Evolutionary conservation across 2,113 vertebrate genomes (phyloP).

Genomic region (Chaetodon auriga): DNA sequence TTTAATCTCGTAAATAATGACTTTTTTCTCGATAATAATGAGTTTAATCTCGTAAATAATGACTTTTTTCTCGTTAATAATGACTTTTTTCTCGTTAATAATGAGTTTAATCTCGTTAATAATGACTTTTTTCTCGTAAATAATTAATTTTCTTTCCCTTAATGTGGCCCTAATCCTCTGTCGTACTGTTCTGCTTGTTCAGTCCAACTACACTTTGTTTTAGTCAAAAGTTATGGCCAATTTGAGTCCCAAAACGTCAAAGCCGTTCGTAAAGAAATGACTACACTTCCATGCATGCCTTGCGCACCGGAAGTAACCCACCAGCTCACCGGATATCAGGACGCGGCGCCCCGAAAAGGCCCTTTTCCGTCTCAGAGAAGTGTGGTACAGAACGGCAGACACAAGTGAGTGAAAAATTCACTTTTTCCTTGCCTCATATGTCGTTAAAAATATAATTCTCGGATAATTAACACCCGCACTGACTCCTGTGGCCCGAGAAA

Average conservation of each 20-base stretch:
- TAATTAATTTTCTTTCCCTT: no score
- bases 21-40: no score
- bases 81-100: no score
- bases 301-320: constrained; percentile 53
- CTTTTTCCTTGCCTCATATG: background rate
- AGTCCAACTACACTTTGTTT: no score
- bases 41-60: no score
- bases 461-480: rapidly evolving
- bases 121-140: no score
- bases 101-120: no score
- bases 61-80: no score
- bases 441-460: rapidly evolving
- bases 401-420: constrained; percentile 76
- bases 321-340: constrained; percentile 74
- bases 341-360: constrained; percentile 64
- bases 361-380: constrained; percentile 84
- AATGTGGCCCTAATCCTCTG: no score
- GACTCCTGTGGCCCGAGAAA: rapidly evolving
- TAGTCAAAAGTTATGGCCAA: background rate
- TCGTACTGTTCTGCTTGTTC: no score
- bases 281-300: constrained; percentile 59
- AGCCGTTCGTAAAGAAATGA: background rate
- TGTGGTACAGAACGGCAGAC: constrained; percentile 69
- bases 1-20: no score
- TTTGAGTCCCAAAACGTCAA: background rate